Base-by-base conservation (phyloP, 2,888 invertebrate species). In the Deroplatys truncata region DNA sequence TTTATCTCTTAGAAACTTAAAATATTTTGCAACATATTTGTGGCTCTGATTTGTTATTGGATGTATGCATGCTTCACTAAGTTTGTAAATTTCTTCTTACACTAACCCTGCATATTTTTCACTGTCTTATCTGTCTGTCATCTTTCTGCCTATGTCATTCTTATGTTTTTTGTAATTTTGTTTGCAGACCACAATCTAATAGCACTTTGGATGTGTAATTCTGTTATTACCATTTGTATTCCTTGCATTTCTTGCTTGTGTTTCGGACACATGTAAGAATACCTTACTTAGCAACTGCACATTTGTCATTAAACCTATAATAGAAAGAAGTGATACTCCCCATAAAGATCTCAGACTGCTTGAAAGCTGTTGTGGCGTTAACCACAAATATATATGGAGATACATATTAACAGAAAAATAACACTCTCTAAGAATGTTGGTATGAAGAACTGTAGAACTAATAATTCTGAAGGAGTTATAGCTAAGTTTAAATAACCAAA, bases 1-100 rank as follows among this genome's bases (percentile, higher is more conserved):
- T 82, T 83, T 88, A 35, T 85, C 85, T 85, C 31, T 85, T 85
- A 85, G 49, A 85, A 35, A 43, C 10, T 43, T 43, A 84, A 85
- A 49, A 85, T 85, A 43, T 85, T 85, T 89, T 89, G 85, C 85
- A 85, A 35, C n/a, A 89, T 89, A 84, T 88, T 56, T 43, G 49
- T 89, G 89, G 85, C 85, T 87, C 31, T 86, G 87, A n/a, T 88
- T 82, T 86, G 86, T 86, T 89, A 88, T 31, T 89, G 56, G 43
- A 72, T 88, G 89, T 88, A 28, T 89, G 89, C 89, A 89, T 89
- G 89, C n/a, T 29, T 87, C 29, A 20, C 29, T 29, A 56, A 72
- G 28, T 28, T 28, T 56, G 86, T 56, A 86, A 35, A 35, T 28
- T 49, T 28, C 43, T 49, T 86, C 86, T 86, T 82, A 72, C 86